phyloP scores from a whole-genome alignment of 2,113 vertebrate species.

The Ciconia maguari region DNA sequence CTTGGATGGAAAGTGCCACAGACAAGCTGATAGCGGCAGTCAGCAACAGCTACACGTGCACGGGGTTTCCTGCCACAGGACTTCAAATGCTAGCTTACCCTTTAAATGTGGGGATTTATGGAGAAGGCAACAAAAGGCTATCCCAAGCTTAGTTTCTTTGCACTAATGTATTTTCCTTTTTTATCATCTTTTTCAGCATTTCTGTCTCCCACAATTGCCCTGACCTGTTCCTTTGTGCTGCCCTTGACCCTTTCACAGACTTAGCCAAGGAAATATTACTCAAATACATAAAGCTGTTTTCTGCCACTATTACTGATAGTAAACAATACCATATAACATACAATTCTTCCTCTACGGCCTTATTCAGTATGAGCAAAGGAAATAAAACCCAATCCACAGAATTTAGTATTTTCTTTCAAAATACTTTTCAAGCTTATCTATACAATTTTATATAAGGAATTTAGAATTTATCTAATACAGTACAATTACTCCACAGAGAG shows the following conservation, averaged over 20 bases:
- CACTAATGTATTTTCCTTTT: background rate
- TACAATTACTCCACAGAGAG: background rate
- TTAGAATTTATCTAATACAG: background rate
- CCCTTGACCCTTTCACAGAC: background rate
- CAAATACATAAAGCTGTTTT: background rate
- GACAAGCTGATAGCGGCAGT: background rate
- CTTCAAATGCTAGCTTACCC: background rate
- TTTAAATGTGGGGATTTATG: background rate
- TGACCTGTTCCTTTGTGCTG: background rate
- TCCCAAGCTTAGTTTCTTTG: background rate
- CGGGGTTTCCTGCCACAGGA: background rate
- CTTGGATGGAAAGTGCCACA: background rate
- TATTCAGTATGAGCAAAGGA: background rate
- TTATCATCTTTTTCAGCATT: background rate
- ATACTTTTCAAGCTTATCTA: background rate
- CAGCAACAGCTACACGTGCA: accelerated
- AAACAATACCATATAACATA: background rate
- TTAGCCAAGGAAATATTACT: background rate
- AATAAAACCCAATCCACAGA: background rate
- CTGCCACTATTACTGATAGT: background rate
- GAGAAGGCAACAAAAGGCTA: background rate
- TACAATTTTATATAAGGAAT: background rate
- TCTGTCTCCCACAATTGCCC: background rate
- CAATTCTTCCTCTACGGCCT: background rate
- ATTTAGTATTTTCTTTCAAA: background rate